These are phyloP conservation scores for Myotis pilosus DNA, from an alignment of 2,797 vertebrate genomes.

Conservation along the genomic window DNA sequence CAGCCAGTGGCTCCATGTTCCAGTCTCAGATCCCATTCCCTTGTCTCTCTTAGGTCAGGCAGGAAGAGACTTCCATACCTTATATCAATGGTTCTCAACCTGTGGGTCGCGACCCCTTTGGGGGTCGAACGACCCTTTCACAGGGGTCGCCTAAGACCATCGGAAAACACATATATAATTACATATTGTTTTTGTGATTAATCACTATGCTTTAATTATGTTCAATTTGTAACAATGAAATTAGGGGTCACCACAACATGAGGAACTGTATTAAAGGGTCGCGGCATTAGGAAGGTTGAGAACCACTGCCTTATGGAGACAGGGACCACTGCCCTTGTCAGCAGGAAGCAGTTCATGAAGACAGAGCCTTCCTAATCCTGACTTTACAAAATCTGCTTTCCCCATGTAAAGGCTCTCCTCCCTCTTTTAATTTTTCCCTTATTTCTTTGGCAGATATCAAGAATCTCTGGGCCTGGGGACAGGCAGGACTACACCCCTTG, in stretches of 20 bases:
- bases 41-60: background rate
- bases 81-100: background rate
- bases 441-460: background rate
- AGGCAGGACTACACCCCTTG: background rate
- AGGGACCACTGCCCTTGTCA: background rate
- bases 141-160: too few species aligned
- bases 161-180: too few species aligned
- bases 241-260: too few species aligned
- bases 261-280: too few species aligned
- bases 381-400: background rate
- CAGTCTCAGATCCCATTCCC: background rate
- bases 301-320: background rate
- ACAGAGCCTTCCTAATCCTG: background rate
- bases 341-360: background rate
- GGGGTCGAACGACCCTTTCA: too few species aligned
- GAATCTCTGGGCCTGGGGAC: background rate
- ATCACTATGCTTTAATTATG: too few species aligned
- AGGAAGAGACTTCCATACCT: background rate
- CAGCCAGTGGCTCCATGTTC: background rate
- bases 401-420: background rate
- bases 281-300: too few species aligned
- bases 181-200: too few species aligned
- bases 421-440: background rate
- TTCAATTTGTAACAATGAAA: too few species aligned
- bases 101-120: too few species aligned